Evolutionary conservation across 2,113 vertebrate genomes (phyloP), one percentile per base, ranked within the genome.

Genomic region (Catagonus wagneri): DNA sequence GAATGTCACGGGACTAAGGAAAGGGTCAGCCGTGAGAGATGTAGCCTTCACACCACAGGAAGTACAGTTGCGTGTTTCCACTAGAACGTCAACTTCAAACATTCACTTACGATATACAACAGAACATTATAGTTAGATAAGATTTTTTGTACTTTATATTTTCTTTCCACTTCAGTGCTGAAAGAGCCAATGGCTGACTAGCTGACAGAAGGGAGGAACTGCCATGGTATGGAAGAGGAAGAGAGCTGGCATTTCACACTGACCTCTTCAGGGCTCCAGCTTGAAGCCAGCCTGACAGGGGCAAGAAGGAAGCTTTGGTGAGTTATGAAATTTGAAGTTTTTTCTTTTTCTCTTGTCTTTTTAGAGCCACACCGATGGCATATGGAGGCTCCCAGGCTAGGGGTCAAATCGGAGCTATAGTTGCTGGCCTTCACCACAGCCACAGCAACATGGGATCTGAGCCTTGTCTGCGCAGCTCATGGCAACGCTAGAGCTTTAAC

Each of bases 1-100:
- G 25, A 52, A 0, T 7, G 19, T 22, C 27, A 3, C 1, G 44
- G 36, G 54, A 3, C 29, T 25, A 1, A 6, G 6, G 7, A 4
- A 15, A 27, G 19, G 23, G 22, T 69, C 3, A 12, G 13, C 9
- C 15, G 4, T 19, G 68, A 12, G 39, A 61, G 34, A 23, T 0
- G 0, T 2, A 4, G 6, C 0, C 0, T 2, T 22, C 9, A 13
- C 20, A 5, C 22, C 25, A 20, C 4, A 0, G 39, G 50, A 61
- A 36, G 34, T 2, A 5, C 2, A 4, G 12, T 3, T 3, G 4
- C 25, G 6, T 7, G 2, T 60, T 81, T 80, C 29, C 23, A 23
- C 34, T 1, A 27, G 25, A 14, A 44, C 50, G 23, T 15, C 68
- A 16, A 22, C 9, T 54, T 66, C 27, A 27, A 58, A 29, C 8